Evolutionary conservation across 2,888 invertebrate species (phyloP), one percentile per base, ranked within the genome.

Genomic region (Mythimna loreyi): DNA sequence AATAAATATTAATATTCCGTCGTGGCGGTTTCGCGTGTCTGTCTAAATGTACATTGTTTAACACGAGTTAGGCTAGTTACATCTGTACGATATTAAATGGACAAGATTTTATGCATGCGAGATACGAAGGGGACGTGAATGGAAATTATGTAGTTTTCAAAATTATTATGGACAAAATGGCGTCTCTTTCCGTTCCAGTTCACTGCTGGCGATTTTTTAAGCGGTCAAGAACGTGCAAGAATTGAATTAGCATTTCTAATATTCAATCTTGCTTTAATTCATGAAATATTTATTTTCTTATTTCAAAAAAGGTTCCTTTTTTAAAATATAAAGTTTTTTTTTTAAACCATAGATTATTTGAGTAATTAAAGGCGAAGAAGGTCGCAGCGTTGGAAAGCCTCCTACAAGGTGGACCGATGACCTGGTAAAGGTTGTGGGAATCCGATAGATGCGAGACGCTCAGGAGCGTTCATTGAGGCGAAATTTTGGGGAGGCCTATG

Each of bases 81-180:
- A 55, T 64, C 40, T 13, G 30, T 68, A 68, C 30, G n/a, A 63
- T 60, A 60, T 30, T 74, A 72, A 72, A 67, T 57, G 33, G 21
- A 40, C 5, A 56, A 28, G 57, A 16, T 55, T 72, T 80, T 74
- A 80, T 79, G 62, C 69, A 78, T 81, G 70, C 65, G 28, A 25
- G 36, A 13, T 64, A 11, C 68, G 25, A 50, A 63, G 74, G 67
- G 72, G 72, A 66, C 58, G 49, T 19, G 30, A 60, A 81, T 78
- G 69, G 68, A 72, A 69, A 80, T 75, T 4, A 40, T 45, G 16
- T 60, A 25, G 9, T 57, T 73, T 83, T 76, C 67, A 70, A 82
- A 80, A 76, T 82, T 81, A 66, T 70, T 80, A 81, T 80, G 8
- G 19, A 16, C 49, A 70, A 81, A 45, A 77, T 81, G 67, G 68